Evolutionary conservation across 2,113 vertebrate species (phyloP).

Genomic region (Passer montanus): DNA sequence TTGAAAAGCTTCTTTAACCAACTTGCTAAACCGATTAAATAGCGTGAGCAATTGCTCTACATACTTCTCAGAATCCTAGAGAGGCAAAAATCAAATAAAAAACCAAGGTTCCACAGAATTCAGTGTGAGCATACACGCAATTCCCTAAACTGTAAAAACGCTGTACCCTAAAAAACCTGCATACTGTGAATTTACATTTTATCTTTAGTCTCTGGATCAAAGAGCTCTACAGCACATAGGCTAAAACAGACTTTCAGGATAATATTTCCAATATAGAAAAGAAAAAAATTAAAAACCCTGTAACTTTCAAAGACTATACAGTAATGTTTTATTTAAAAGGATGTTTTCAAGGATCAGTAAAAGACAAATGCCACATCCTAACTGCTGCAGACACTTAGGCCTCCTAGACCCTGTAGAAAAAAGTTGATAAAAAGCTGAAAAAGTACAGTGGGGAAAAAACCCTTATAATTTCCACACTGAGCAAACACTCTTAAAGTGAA

Average conservation of each 20-base stretch:
- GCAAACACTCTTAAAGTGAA: not conserved
- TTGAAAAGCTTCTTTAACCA: slow-evolving; percentile 98
- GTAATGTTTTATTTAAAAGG: not conserved
- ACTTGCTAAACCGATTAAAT: slow-evolving; percentile 98
- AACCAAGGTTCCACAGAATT: not conserved
- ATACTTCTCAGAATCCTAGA: slow-evolving; percentile 97
- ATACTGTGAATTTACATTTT: not conserved
- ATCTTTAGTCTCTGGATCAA: not conserved
- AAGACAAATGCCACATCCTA: not conserved
- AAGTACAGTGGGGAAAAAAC: not conserved
- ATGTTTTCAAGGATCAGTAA: not conserved
- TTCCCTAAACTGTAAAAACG: not conserved
- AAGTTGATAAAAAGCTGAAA: not conserved
- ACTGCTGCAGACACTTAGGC: not conserved
- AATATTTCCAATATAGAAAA: not conserved
- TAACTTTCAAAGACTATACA: not conserved
- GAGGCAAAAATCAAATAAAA: slow-evolving; percentile 16
- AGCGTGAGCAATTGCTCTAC: slow-evolving; percentile 97
- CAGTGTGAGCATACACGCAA: not conserved
- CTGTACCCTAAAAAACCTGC: not conserved
- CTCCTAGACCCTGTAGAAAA: not conserved
- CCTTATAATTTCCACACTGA: not conserved
- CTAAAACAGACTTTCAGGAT: not conserved
- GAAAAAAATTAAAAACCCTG: rapidly evolving
- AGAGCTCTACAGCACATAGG: not conserved